Base-by-base conservation (phyloP, 2,113 vertebrate species). In the Indicator indicator region DNA sequence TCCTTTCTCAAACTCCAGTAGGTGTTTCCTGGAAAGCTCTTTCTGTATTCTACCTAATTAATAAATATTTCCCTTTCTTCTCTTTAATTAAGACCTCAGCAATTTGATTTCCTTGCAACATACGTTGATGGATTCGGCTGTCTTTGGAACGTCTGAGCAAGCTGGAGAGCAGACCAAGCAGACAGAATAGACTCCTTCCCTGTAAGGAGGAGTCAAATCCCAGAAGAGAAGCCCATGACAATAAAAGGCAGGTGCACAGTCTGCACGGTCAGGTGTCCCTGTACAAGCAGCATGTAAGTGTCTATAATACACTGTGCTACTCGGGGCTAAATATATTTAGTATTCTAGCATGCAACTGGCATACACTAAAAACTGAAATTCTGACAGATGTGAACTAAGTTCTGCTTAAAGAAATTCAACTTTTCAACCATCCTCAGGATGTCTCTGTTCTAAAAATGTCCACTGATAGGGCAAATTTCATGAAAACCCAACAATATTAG, bases 161-260 rank as follows among this genome's bases (percentile, higher is more conserved):
- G 67, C 38, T 50, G 60, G 28, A 70, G 72, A 80, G 16, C 36
- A 54, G 63, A 36, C 10, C 20, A 71, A 70, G 26, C 17, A 70
- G 55, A 7, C 1, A 73, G 65, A 33, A 27, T 7, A 26, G 58
- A 48, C 3, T 94, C 52, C 75, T 54, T 65, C 63, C 5, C 24
- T 50, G 3, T 4, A 19, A 12, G 14, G 3, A 2, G 8, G 10
- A 42, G 24, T 1, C 33, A 60, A 33, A 50, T 24, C 77, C 74
- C 86, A 78, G 33, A 4, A 7, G 48, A 74, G 58, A 1, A 81
- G 36, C 28, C 33, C 23, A 1, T 14, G 52, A 38, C 30, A 59
- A 44, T 3, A 4, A 1, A 36, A 40, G 36, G 64, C 16, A 18
- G 0, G 3, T 1, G 0, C 4, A 24, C 13, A 15, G 9, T 8